Evolutionary conservation across 2,113 vertebrate species (phyloP).

Genomic region (Piprites chloris): DNA sequence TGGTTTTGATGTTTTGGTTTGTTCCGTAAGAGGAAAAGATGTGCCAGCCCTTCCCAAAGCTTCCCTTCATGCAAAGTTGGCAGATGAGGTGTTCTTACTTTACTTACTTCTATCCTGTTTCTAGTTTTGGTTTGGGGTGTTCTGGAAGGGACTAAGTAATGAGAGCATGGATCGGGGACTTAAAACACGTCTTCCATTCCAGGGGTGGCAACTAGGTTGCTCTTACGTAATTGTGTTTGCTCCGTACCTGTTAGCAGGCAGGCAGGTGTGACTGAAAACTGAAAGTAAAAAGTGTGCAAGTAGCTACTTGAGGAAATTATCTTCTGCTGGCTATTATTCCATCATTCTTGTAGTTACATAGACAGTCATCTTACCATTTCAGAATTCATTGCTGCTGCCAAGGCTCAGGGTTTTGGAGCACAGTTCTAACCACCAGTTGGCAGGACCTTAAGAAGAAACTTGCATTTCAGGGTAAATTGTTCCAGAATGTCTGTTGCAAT

Average conservation of each 20-base stretch:
- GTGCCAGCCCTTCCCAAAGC: background rate
- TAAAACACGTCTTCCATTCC: background rate
- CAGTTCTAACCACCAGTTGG: background rate
- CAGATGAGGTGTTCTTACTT: background rate
- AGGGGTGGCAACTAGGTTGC: background rate
- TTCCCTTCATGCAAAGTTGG: background rate
- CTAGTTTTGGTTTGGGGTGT: background rate
- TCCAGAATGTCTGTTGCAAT: background rate
- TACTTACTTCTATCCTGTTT: background rate
- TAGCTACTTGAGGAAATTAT: background rate
- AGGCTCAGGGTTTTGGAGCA: background rate
- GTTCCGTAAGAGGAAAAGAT: background rate
- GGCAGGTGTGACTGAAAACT: background rate
- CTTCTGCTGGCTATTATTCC: background rate
- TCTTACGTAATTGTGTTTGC: background rate
- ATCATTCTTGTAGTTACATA: background rate
- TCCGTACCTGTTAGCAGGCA: background rate
- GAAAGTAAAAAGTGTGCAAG: background rate
- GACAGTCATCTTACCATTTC: background rate
- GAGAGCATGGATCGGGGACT: accelerated
- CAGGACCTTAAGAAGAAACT: background rate
- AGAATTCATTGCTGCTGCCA: background rate
- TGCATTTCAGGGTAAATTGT: background rate
- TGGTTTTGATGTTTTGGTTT: background rate
- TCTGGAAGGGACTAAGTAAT: background rate